Evolutionary conservation across 1,140 invertebrate genomes (phyloP).

Genomic region (Drosophila subobscura): DNA sequence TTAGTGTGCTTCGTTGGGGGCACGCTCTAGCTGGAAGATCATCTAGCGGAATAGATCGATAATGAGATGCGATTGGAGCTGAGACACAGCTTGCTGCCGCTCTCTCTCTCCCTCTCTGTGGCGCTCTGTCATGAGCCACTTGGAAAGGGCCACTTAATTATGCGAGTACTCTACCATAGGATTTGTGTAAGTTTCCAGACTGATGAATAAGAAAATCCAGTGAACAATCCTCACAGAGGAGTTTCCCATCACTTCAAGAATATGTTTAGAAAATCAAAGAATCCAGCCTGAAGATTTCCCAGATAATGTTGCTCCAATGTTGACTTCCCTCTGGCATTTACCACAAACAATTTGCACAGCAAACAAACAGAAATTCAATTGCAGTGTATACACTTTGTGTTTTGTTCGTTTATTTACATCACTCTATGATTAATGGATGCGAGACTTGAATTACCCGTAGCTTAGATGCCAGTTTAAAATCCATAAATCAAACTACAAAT

Average conservation of each 20-base stretch:
- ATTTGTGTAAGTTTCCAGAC: too few species aligned
- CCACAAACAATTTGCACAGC: too few species aligned
- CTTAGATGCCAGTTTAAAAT: not conserved
- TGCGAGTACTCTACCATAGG: too few species aligned
- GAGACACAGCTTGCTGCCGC: not conserved
- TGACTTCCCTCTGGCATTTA: too few species aligned
- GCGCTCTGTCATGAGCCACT: too few species aligned
- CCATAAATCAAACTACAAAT: not conserved
- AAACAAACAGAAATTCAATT: not conserved
- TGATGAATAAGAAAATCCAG: too few species aligned
- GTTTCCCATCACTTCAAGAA: too few species aligned
- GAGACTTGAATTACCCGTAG: conserved; percentile 26
- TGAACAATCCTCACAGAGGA: too few species aligned
- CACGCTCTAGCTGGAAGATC: conserved; percentile 8
- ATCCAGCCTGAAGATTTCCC: too few species aligned
- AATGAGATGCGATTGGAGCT: conserved; percentile 4
- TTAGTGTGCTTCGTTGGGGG: conserved; percentile 1
- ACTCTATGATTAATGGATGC: conserved; percentile 29
- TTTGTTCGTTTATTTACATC: conserved; percentile 14
- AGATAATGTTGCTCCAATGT: too few species aligned
- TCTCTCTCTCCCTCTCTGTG: not conserved
- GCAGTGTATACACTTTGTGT: not conserved
- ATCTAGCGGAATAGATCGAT: not conserved
- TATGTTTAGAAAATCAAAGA: too few species aligned
- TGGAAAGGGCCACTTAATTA: too few species aligned